Conservation (phyloP, 2,888 invertebrate genomes). For the Galeopsomyia nigrocyanea region DNA sequence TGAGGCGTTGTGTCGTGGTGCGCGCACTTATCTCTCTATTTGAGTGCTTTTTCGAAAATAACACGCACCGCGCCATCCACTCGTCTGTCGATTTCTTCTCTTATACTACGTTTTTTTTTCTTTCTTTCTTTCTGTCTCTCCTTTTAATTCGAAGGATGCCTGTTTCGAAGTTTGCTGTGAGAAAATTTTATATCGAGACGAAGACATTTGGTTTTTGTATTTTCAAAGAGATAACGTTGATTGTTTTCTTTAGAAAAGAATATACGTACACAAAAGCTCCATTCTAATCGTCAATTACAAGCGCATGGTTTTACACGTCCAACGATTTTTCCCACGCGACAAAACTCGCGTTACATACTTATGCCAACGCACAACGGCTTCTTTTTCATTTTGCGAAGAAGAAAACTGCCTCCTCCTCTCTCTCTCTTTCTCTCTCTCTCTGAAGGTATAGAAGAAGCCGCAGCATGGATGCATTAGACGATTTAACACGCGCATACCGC, state of each 20-base stretch:
- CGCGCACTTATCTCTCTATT: conserved; percentile 1
- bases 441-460: conserved; percentile 12
- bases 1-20: conserved; percentile 10
- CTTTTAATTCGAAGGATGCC: no score
- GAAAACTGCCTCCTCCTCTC: neutral
- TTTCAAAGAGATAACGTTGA: no score
- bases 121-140: no score
- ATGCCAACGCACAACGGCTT: conserved; percentile 27
- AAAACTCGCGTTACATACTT: neutral
- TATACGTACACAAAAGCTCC: no score
- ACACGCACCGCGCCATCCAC: neutral
- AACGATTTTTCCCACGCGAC: conserved; percentile 37
- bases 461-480: conserved; percentile 27
- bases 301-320: neutral
- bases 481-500: no score
- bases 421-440: conserved; percentile 4
- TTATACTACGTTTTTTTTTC: no score
- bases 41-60: neutral
- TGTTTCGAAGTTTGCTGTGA: no score
- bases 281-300: no score
- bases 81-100: no score
- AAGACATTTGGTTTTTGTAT: no score
- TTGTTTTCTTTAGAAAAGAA: no score
- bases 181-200: no score
- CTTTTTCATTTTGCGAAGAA: neutral